phyloP scores from a whole-genome alignment of 2,797 vertebrate genomes.

The Microtus californicus region DNA sequence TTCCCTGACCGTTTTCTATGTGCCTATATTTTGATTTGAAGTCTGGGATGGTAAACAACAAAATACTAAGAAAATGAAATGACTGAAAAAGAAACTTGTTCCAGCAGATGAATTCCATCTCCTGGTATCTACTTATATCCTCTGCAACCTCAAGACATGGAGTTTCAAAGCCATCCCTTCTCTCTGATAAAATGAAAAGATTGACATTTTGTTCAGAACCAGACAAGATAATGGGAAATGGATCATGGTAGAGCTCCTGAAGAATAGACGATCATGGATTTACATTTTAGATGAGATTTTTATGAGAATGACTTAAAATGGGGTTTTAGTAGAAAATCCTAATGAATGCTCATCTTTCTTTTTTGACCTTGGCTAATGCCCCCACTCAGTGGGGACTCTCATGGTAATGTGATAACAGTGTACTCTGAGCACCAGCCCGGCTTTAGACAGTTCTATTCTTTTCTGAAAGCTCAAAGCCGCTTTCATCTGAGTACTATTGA shows the following conservation, averaged over 20 bases:
- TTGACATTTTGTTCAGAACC: neutral
- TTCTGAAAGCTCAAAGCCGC: slow-evolving; percentile 61
- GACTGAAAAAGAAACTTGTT: neutral
- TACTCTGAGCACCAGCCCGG: slow-evolving; percentile 36
- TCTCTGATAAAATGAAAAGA: neutral
- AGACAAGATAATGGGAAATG: neutral
- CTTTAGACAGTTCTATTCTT: slow-evolving; percentile 46
- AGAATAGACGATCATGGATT: neutral
- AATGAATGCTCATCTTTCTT: slow-evolving; percentile 19
- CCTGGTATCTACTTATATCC: neutral
- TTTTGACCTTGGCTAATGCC: slow-evolving; percentile 12
- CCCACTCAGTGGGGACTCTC: slow-evolving; percentile 10
- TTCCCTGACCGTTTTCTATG: neutral
- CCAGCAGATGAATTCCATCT: neutral
- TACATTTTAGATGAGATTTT: slow-evolving; percentile 34
- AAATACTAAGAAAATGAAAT: neutral
- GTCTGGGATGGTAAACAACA: neutral
- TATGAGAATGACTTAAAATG: slow-evolving; percentile 47
- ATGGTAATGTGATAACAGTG: slow-evolving; percentile 54
- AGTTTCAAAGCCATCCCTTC: neutral
- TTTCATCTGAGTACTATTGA: slow-evolving; percentile 65
- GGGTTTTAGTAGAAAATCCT: slow-evolving; percentile 16
- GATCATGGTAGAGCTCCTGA: neutral
- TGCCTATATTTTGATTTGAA: slow-evolving; percentile 28
- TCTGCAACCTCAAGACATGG: neutral